Evolutionary conservation across 2,888 invertebrate genomes (phyloP), one percentile per base, ranked within the genome.

Genomic region (Ischnus inquisitorius): DNA sequence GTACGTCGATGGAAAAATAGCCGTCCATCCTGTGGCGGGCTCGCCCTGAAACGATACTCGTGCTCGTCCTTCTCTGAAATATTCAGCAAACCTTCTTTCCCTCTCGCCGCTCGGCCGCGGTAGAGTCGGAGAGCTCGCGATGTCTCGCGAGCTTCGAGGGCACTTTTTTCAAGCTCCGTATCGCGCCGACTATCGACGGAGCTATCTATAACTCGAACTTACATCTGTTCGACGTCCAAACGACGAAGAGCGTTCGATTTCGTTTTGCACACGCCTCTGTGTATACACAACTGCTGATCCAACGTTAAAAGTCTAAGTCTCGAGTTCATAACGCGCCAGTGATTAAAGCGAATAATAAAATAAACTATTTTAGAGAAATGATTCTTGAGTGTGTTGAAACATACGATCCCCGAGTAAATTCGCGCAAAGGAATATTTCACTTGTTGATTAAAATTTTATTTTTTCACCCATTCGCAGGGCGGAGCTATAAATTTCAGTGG

Each of bases 41-140:
- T 62, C 79, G 57, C 67, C 65, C 81, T 74, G 79, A 86, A 83
- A 86, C 86, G 85, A 87, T 86, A 84, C 85, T 84, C 74, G 54
- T 54, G 68, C 82, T 80, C 75, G 62, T 48, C 14, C 10, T 60
- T 25, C 25, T 69, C 43, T 83, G 64, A 87, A 88, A 88, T 88
- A 88, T 88, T 88, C 80, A 85, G 79, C 67, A 22, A 80, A 77
- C 39, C 57, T 41, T 54, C 22, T 54, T 34, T 12, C 43, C 14
- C 43, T 46, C 43, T 46, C 10, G 22, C 34, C 65, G 57, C 28
- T 82, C 19, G n/a, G 41, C 34, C 68, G 43, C 43, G 48, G 41
- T 16, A 16, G 10, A 60, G 39, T 4, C 22, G 3, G 25, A 46
- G 25, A 72, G 25, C 19, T 54, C 60, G 5, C 10, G 22, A 19